These are phyloP conservation scores for Macrosteles quadrilineatus DNA, from an alignment of 1,140 invertebrate genomes.

Conservation along the genomic window DNA sequence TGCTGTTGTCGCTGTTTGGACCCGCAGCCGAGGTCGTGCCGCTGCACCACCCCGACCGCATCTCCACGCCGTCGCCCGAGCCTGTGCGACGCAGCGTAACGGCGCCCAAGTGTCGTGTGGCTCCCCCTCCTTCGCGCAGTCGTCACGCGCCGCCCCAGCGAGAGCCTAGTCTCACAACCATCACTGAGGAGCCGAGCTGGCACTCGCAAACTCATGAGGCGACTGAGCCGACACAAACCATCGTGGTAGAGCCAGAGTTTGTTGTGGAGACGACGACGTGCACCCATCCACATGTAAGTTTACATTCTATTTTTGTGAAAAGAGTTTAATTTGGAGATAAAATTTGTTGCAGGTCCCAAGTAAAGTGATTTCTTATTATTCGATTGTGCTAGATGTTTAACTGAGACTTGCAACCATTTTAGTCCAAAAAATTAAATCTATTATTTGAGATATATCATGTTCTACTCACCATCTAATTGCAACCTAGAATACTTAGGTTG, in stretches of 20 bases:
- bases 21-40: conserved; percentile 88
- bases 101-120: conserved; percentile 39
- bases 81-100: conserved; percentile 48
- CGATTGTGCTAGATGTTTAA: too few relatives aligned
- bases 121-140: conserved; percentile 38
- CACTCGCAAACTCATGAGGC: conserved; percentile 74
- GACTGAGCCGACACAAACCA: conserved; percentile 47
- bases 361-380: too few relatives aligned
- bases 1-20: conserved; percentile 85
- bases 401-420: too few relatives aligned
- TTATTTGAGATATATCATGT: too few relatives aligned
- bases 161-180: conserved; percentile 88
- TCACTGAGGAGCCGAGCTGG: conserved; percentile 88
- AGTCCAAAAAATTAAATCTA: too few relatives aligned
- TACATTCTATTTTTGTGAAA: too few relatives aligned
- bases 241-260: conserved; percentile 92
- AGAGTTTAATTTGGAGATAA: too few relatives aligned
- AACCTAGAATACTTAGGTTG: too few relatives aligned
- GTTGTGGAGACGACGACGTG: conserved; percentile 89
- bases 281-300: conserved; percentile 49
- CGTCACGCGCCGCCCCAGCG: conserved; percentile 46
- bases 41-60: conserved; percentile 75
- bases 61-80: conserved; percentile 82
- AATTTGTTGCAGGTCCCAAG: too few relatives aligned
- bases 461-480: too few relatives aligned